Base-by-base conservation (phyloP, 2,797 vertebrate genomes). In the Mareca strepera region DNA sequence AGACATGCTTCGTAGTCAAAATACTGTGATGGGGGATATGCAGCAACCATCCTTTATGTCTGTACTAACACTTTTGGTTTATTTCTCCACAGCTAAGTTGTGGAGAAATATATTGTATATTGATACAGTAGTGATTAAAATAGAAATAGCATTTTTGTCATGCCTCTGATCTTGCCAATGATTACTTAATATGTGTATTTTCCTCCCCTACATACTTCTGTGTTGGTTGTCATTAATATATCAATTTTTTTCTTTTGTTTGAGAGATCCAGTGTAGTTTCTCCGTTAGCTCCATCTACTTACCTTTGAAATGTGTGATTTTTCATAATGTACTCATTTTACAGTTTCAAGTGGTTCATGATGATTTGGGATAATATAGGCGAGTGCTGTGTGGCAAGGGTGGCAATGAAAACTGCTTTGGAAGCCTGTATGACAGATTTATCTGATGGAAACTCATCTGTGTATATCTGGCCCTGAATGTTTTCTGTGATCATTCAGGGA, bases 171-270 rank as follows among this genome's bases (percentile, higher is more conserved):
- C 69, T 82, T 84, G 88, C 83, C 77, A 96, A 18, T 41, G 8
- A 76, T 92, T 92, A 63, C 55, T 39, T 92, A 88, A 83, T 60
- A 43, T 11, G 66, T 52, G 13, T 12, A 20, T 52, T 94, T 83
- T 91, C 83, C 86, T 37, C 58, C 43, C 8, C 13, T 2, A 77
- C 28, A 26, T 77, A n/a, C 46, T 72, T 94, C 33, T 79, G 10
- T 63, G 52, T 86, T 63, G 28, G 35, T 58, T 77, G 18, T 86
- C 70, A 37, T 28, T 67, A 25, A 5, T 88, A 62, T 41, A 92
- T 62, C 26, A 4, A 29, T 60, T 77, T 74, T 63, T 56, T 13
- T 31, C 28, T 94, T 85, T 91, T 39, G 9, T 74, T 90, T 70
- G 33, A 88, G 37, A 64, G 50, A 69, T 67, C 58, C 6, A 1